Conservation (phyloP, 2,797 vertebrate genomes). For the Sebastolobus alascanus region DNA sequence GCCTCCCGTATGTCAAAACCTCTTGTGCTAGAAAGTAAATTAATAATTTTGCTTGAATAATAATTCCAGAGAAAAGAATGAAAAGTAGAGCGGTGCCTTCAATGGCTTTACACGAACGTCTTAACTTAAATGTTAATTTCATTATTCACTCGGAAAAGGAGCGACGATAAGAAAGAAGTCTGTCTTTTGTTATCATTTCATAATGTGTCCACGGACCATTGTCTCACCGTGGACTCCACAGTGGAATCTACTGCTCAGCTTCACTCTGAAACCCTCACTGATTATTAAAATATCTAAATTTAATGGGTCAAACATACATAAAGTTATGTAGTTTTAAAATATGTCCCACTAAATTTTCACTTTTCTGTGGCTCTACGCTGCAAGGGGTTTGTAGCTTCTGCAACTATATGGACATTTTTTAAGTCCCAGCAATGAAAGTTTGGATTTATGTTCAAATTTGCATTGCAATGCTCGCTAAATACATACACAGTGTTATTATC, state of each 20-base stretch:
- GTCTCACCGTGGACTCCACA: neutral
- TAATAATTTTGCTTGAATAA: conserved; percentile 33
- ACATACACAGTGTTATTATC: too few species aligned
- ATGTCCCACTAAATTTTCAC: too few species aligned
- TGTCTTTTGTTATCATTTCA: conserved; percentile 27
- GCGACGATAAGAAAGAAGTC: conserved; percentile 14
- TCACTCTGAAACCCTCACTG: neutral
- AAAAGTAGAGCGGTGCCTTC: too few species aligned
- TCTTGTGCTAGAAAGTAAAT: conserved; percentile 26
- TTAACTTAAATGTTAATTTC: conserved; percentile 23
- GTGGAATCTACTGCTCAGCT: neutral
- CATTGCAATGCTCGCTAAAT: too few species aligned
- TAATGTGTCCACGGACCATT: conserved; percentile 13
- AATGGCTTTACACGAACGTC: too few species aligned
- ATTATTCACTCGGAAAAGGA: conserved; percentile 21
- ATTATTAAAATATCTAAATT: neutral
- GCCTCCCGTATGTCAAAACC: conserved; percentile 5
- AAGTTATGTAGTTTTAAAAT: neutral
- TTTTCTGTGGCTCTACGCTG: too few species aligned
- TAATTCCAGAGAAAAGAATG: conserved; percentile 22
- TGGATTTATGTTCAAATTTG: too few species aligned
- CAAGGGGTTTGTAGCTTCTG: too few species aligned
- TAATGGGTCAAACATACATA: neutral
- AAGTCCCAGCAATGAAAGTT: too few species aligned
- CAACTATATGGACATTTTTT: too few species aligned